Evolutionary conservation across 2,888 invertebrate species (phyloP), one percentile per base, ranked within the genome.

Genomic region (Agrochola macilenta): DNA sequence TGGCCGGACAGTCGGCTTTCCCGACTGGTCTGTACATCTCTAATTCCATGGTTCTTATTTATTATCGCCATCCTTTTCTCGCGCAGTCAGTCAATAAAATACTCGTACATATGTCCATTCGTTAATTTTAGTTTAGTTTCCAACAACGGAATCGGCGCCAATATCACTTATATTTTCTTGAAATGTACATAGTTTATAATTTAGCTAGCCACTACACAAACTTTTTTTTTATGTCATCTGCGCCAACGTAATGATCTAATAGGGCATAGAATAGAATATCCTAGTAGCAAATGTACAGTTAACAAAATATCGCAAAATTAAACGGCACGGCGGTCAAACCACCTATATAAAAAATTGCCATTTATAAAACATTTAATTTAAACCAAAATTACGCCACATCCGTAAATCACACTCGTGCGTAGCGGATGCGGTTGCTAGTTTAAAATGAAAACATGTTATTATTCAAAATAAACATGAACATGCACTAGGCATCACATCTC

Each of bases 401-500:
- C 11, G 14, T 76, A 52, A 30, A 60, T 52, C 58, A 46, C 39
- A 43, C n/a, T 52, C 43, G 30, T 60, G 60, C 60, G 17, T 20
- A 43, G 39, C 49, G 14, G 7, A 60, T 20, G n/a, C 17, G 35
- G 17, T 46, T 46, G 23, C 30, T 78, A 46, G n/a, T 43, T 30
- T n/a, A 60, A 30, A 0, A 58, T 60, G 52, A 61, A 39, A 78
- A 54, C 43, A 43, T 26, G 43, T 61, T 35, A 79, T 79, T 77
- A 79, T 43, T 70, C 17, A 20, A 58, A 58, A 43, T 43, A 52
- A 65, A 65, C 26, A 79, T 54, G 17, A 73, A 61, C 79, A 79
- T 79, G 79, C 78, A 46, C n/a, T 54, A 39, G 61, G n/a, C 72
- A 14, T 70, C 30, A 78, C 39, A 11, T 14, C 57, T 35, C 78